Base-by-base conservation (phyloP, 2,797 vertebrate genomes). In the Remorina albescens region DNA sequence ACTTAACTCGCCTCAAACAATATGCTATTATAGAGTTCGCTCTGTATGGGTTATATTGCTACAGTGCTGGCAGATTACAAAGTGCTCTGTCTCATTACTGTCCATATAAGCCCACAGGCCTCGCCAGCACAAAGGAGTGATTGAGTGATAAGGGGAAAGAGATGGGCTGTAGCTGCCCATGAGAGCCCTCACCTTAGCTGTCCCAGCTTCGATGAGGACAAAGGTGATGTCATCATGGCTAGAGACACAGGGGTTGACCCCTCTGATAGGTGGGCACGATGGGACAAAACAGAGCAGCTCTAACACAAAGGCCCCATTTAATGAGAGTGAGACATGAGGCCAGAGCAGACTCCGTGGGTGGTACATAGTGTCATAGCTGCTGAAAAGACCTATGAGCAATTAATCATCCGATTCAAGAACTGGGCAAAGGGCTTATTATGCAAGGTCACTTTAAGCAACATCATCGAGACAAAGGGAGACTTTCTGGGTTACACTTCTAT, bases 161-260 rank as follows among this genome's bases (percentile, higher is more conserved):
- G 88, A 87, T 80, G 87, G 76, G 73, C 80, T 61, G 57, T 87
- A 82, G 80, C 88, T 88, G 80, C 76, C 88, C 81, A 87, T 88
- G 88, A 91, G 89, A 91, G 90, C 83, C 90, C 85, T 92, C 86
- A 93, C 93, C 93, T 94, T 93, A 89, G 90, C 86, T 86, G 88
- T 73, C 81, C 76, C 62, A 32, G 73, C 86, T 84, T 75, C 28
- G 74, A 91, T 88, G 85, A 90, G 91, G 89, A 84, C 80, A 85
- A 84, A 86, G 88, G 86, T 94, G 93, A 94, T 93, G 92, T 94
- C 93, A 93, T 95, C 81, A 23, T 85, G 85, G 87, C 85, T 83
- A 74, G 88, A 88, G 91, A 90, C 81, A 80, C 87, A 82, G 86
- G 84, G 90, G 84, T 90, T 58, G 70, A 91, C 85, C 91, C 75